phyloP scores from a whole-genome alignment of 2,797 vertebrate genomes.

The Vireo griseus region DNA sequence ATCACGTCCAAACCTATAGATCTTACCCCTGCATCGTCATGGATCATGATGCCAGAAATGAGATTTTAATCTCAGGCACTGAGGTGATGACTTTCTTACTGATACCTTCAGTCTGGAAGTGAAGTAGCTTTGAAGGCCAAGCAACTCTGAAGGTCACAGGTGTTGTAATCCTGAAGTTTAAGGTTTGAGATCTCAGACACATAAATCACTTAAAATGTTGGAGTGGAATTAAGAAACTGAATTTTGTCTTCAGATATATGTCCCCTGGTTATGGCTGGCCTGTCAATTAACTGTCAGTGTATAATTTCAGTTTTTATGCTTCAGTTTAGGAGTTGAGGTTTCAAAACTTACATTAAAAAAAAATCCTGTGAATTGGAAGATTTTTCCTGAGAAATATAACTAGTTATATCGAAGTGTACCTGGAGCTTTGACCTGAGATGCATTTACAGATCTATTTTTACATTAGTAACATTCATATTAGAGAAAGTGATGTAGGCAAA shows the following conservation, averaged over 20 bases:
- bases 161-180: neutral
- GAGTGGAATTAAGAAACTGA: neutral
- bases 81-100: neutral
- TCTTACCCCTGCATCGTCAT: neutral
- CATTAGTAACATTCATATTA: neutral
- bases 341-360: neutral
- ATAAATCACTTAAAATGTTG: neutral
- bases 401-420: neutral
- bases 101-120: neutral
- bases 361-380: neutral
- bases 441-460: neutral
- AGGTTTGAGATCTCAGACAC: neutral
- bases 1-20: neutral
- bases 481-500: neutral
- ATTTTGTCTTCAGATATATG: neutral
- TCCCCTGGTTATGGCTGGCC: neutral
- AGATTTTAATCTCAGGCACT: neutral
- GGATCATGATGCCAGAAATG: neutral
- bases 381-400: neutral
- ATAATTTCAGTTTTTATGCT: neutral
- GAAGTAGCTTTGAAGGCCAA: neutral
- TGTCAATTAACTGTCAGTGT: neutral
- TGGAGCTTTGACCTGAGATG: neutral
- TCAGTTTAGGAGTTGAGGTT: neutral
- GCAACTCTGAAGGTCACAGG: neutral